These are phyloP conservation scores for Tupaia tana DNA, from an alignment of 2,113 vertebrate genomes.

Conservation along the genomic window DNA sequence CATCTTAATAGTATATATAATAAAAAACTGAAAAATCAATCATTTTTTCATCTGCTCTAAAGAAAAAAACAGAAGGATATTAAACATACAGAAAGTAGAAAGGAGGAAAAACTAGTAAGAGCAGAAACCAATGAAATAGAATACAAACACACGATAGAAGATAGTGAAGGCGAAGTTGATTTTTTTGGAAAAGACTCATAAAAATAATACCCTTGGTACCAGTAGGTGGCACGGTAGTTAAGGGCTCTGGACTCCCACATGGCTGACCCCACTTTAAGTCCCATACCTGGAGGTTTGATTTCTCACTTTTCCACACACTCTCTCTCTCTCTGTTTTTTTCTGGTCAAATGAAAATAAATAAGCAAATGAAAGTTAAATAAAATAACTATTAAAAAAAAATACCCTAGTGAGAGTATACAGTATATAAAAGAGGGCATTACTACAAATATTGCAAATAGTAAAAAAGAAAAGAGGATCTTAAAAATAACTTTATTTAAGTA, in stretches of 20 bases:
- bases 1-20: background rate
- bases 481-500: background rate
- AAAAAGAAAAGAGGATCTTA: background rate
- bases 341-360: too few relatives aligned
- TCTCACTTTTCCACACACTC: too few relatives aligned
- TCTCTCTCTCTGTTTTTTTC: too few relatives aligned
- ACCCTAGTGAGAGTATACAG: background rate
- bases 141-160: background rate
- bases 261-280: too few relatives aligned
- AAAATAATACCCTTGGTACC: background rate
- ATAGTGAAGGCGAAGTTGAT: background rate
- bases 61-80: slow-evolving; percentile 10
- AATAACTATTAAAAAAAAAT: background rate
- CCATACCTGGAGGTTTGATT: too few relatives aligned
- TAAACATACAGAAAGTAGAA: background rate
- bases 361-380: too few relatives aligned
- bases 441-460: background rate
- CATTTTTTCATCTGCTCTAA: background rate
- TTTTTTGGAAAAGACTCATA: background rate
- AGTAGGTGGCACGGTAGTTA: too few relatives aligned
- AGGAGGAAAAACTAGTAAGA: background rate
- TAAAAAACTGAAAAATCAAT: background rate
- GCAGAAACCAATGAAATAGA: background rate
- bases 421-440: background rate
- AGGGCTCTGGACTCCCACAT: too few relatives aligned